Conservation (phyloP, 2,113 vertebrate species). For the Marcusenius ussheri region DNA sequence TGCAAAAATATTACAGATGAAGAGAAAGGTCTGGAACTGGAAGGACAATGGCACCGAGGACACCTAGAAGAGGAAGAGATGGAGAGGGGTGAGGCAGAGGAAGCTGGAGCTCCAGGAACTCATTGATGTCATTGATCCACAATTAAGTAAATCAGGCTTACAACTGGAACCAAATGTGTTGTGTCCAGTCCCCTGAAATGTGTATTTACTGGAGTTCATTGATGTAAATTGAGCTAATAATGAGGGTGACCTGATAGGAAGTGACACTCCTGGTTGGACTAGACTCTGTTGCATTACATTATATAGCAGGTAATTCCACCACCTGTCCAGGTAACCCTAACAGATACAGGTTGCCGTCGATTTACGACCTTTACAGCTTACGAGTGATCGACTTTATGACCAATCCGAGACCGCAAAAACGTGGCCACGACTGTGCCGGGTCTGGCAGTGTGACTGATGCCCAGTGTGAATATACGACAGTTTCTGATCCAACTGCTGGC, state of each 20-base stretch:
- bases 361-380: not conserved
- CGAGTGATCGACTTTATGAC: not conserved
- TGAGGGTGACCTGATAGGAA: slow-evolving; percentile 12
- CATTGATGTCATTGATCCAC: not conserved
- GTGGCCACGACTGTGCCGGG: not conserved
- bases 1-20: slow-evolving; percentile 66
- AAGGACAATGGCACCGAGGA: slow-evolving; percentile 48
- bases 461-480: not conserved
- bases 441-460: not conserved
- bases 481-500: not conserved
- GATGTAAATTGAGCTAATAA: not conserved
- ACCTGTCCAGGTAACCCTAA: not conserved
- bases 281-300: not conserved
- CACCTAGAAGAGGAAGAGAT: slow-evolving; percentile 13
- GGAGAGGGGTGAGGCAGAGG: not conserved
- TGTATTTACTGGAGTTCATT: not conserved
- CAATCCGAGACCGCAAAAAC: not conserved
- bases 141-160: not conserved
- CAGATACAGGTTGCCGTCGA: not conserved
- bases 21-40: slow-evolving; percentile 48
- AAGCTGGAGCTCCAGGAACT: not conserved
- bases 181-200: not conserved
- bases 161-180: not conserved
- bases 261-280: not conserved
- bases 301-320: not conserved